phyloP scores from a whole-genome alignment of 2,797 vertebrate genomes.

The Periophthalmus magnuspinnatus region DNA sequence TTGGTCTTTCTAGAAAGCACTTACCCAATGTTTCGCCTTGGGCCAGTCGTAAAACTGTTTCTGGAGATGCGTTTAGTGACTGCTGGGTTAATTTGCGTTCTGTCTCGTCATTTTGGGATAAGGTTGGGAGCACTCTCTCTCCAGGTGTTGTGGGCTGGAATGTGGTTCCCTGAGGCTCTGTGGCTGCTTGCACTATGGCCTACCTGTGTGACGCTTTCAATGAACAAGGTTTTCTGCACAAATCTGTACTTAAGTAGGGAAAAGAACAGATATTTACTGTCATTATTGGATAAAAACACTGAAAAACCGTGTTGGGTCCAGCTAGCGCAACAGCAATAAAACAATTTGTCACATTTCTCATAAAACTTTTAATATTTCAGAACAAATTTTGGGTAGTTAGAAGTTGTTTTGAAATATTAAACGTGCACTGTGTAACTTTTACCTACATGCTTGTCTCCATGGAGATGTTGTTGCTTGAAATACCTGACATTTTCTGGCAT shows the following conservation, averaged over 20 bases:
- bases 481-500: background rate
- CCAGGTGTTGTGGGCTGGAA: slow-evolving; percentile 70
- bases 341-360: no score
- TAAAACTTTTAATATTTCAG: no score
- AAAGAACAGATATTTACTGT: background rate
- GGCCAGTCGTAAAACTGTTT: slow-evolving; percentile 28
- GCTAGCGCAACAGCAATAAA: background rate
- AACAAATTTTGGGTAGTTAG: no score
- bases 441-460: background rate
- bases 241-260: slow-evolving; percentile 4
- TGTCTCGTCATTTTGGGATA: slow-evolving; percentile 54
- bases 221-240: slow-evolving; percentile 46
- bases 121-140: slow-evolving; percentile 21
- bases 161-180: slow-evolving; percentile 49
- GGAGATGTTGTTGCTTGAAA: no score
- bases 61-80: slow-evolving; percentile 28
- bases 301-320: background rate
- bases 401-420: no score
- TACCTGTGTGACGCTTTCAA: slow-evolving; percentile 51
- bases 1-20: slow-evolving; percentile 10
- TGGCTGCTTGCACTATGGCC: slow-evolving; percentile 25
- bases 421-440: background rate
- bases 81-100: slow-evolving; percentile 34
- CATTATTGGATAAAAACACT: background rate
- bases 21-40: slow-evolving; percentile 6